Percentiles rank a stretch among this genome's conserved stretches.
phyloP scores from a whole-genome alignment of 2,113 vertebrate genomes.

The Muntiacus muntjak region DNA sequence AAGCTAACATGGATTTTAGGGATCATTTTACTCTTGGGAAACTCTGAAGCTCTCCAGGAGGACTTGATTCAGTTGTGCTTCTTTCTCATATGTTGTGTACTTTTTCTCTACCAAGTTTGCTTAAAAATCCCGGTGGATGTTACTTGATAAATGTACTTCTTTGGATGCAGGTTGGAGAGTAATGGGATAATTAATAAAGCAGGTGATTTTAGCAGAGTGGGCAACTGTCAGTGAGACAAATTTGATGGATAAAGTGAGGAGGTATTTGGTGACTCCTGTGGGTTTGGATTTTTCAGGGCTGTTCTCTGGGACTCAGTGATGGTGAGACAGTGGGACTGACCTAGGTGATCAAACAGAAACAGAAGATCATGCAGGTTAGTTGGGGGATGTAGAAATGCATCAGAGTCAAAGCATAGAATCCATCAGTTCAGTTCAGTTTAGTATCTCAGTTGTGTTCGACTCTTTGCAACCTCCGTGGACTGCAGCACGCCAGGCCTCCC shows the following conservation, averaged over 20 bases:
- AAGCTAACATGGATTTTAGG: background rate
- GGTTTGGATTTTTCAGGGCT: background rate
- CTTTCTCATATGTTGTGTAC: background rate
- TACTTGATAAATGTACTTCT: background rate
- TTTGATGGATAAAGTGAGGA: background rate
- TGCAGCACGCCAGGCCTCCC: accelerated
- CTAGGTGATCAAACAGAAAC: background rate
- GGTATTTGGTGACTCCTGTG: background rate
- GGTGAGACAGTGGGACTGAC: background rate
- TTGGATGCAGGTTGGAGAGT: background rate
- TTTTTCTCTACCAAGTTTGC: background rate
- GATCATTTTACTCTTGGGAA: background rate
- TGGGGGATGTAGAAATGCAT: background rate
- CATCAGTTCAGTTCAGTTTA: background rate
- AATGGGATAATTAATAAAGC: background rate
- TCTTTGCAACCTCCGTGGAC: accelerated
- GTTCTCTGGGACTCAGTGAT: background rate
- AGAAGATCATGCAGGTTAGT: background rate
- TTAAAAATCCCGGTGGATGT: background rate
- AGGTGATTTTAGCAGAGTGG: background rate
- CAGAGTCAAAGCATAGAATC: background rate
- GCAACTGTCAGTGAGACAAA: background rate
- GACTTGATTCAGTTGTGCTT: background rate
- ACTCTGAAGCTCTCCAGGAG: background rate
- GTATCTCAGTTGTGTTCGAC: background rate